A percentile compares a stretch with the other conserved stretches of the same genome.
phyloP scores from a whole-genome alignment of 2,888 invertebrate genomes.

The Spisula subtruncata region DNA sequence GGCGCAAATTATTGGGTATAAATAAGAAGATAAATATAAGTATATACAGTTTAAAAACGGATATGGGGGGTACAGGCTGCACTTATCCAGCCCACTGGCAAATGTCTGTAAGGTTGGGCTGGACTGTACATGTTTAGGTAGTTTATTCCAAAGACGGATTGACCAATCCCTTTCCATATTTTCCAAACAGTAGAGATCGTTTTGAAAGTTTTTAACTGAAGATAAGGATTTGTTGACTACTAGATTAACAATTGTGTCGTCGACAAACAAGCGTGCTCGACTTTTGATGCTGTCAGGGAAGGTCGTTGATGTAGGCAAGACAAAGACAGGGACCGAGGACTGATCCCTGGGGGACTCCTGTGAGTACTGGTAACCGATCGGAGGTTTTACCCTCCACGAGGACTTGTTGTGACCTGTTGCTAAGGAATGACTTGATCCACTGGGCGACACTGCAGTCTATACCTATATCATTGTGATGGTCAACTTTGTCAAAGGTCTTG shows the following conservation, averaged over 20 bases:
- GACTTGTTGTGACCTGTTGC: neutral
- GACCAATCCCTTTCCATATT: neutral
- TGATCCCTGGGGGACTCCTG: neutral
- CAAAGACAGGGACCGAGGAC: neutral
- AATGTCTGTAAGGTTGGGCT: no score
- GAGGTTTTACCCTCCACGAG: neutral
- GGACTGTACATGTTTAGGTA: no score
- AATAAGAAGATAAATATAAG: no score
- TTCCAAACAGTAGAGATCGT: neutral
- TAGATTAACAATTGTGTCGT: neutral
- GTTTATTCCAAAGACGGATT: no score
- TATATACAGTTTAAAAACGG: no score
- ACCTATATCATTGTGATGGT: neutral
- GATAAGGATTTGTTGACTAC: neutral
- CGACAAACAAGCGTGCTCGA: neutral
- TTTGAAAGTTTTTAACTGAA: neutral
- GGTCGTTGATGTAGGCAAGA: neutral
- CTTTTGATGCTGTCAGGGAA: neutral
- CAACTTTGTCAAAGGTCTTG: slow-evolving; percentile 47
- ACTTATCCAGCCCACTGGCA: no score
- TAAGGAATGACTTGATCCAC: neutral
- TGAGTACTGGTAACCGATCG: neutral
- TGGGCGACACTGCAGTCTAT: neutral
- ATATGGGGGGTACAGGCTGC: no score
- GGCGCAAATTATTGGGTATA: no score